Conservation (phyloP, 2,797 vertebrate genomes). For the Pitangus sulphuratus region DNA sequence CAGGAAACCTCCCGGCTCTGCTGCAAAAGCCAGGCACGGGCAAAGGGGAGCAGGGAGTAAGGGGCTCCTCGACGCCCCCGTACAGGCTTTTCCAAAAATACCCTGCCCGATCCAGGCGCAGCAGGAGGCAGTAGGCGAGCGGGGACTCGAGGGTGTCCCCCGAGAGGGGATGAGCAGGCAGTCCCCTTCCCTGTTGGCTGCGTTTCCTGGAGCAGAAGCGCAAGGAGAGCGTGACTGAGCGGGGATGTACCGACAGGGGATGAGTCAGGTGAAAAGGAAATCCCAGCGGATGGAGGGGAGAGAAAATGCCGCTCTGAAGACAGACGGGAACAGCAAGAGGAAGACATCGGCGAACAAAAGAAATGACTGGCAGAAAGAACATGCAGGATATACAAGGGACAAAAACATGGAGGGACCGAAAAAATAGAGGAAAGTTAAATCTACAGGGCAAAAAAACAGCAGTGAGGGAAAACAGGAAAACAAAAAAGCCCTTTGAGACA, state of each 20-base stretch:
- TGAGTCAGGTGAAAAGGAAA: slow-evolving; percentile 64
- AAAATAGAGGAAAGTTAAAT: not conserved
- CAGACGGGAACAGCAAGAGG: not conserved
- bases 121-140: not conserved
- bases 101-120: not conserved
- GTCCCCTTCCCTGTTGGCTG: not conserved
- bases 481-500: not conserved
- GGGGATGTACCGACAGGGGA: not conserved
- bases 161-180: not conserved
- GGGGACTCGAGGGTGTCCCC: not conserved
- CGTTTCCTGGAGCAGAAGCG: not conserved
- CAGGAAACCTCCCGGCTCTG: not conserved
- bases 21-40: not conserved
- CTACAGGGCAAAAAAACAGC: not conserved
- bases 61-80: not conserved
- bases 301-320: slow-evolving; percentile 14
- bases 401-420: not conserved
- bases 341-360: slow-evolving; percentile 35
- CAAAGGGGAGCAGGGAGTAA: not conserved
- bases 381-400: not conserved
- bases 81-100: accelerated
- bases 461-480: slow-evolving; percentile 3
- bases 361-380: not conserved
- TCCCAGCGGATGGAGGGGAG: slow-evolving; percentile 30
- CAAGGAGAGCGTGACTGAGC: not conserved